Conservation (phyloP, 1,140 invertebrate genomes). For the Drosophila erecta region DNA sequence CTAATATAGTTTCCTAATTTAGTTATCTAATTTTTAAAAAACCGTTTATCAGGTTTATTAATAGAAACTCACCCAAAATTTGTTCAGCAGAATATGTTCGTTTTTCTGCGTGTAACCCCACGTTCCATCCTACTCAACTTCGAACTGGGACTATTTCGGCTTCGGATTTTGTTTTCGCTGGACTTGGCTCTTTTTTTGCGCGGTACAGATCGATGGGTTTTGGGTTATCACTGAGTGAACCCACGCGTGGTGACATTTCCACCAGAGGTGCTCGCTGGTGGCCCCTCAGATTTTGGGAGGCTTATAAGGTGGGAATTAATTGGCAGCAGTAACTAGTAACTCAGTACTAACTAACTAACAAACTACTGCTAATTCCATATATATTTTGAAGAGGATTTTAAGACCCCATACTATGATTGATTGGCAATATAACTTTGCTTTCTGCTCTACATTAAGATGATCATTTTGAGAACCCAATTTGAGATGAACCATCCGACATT, state of each 20-base stretch:
- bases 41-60: too few relatives aligned
- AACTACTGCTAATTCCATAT: too few relatives aligned
- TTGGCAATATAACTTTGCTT: background rate
- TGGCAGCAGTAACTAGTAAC: background rate
- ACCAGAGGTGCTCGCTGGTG: conserved; percentile 53
- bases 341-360: too few relatives aligned
- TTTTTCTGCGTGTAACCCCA: conserved; percentile 11
- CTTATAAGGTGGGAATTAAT: conserved; percentile 30
- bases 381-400: background rate
- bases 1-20: too few relatives aligned
- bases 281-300: conserved; percentile 18
- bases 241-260: conserved; percentile 72
- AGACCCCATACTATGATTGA: background rate
- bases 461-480: background rate
- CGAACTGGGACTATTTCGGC: conserved; percentile 27
- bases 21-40: too few relatives aligned
- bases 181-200: conserved; percentile 5
- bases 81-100: too few relatives aligned
- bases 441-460: background rate
- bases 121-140: background rate
- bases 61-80: too few relatives aligned
- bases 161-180: conserved; percentile 43
- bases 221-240: conserved; percentile 72
- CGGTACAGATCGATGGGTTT: conserved; percentile 65
- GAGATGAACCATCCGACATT: background rate